Conservation (phyloP, 2,113 vertebrate species). For the Phalacrocorax pelagicus region DNA sequence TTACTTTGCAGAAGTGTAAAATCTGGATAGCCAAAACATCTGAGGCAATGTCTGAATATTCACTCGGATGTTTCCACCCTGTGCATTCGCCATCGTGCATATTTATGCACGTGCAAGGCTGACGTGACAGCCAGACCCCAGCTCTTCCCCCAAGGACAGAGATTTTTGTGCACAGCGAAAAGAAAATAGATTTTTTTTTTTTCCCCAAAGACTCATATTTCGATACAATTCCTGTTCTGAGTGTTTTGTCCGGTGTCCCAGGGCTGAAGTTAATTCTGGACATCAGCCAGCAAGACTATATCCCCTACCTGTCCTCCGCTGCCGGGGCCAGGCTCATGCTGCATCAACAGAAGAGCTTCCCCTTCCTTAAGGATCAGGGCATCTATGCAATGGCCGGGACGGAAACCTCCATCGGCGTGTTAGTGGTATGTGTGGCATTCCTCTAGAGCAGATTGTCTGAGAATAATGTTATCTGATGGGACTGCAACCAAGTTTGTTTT, state of each 20-base stretch:
- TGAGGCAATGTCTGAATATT: not conserved
- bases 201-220: not conserved
- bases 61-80: not conserved
- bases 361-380: slow-evolving; percentile 82
- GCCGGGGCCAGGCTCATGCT: slow-evolving; percentile 79
- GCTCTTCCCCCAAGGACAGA: not conserved
- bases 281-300: slow-evolving; percentile 79
- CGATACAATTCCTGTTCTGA: not conserved
- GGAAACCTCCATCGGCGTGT: slow-evolving; percentile 81
- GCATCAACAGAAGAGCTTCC: slow-evolving; percentile 78
- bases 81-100: accelerated
- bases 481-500: slow-evolving; percentile 34
- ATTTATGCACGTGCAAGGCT: not conserved
- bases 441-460: slow-evolving; percentile 6
- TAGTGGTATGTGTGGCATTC: slow-evolving; percentile 74
- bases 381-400: slow-evolving; percentile 79
- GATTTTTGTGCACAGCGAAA: not conserved
- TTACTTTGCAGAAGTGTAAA: not conserved
- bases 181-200: not conserved
- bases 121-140: not conserved
- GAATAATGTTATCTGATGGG: slow-evolving; percentile 72
- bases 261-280: slow-evolving; percentile 83
- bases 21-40: not conserved
- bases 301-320: slow-evolving; percentile 76
- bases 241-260: slow-evolving; percentile 5